Base-by-base conservation (phyloP, 1,140 invertebrate species). In the Mamestra configurata region DNA sequence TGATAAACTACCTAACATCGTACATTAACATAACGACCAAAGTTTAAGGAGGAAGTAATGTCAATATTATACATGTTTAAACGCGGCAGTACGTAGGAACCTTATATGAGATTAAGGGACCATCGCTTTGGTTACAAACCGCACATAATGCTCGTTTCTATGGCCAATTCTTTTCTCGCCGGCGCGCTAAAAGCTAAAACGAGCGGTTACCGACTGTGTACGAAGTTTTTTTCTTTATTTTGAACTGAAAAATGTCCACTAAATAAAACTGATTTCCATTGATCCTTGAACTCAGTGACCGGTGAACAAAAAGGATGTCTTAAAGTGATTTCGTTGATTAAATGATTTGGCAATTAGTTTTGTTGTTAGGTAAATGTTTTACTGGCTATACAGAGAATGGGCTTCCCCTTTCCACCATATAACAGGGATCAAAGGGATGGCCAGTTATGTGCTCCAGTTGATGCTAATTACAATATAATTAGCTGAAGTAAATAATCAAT, bases 31-130 rank as follows among this genome's bases (percentile, higher is more conserved):
- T 72, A 72, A 72, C 70, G 46, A 43, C 70, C 46, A 31, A 72
- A 72, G 35, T 72, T 72, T 55, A 70, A 31, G 75, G 61, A 70
- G 31, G 51, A 18, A 79, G 46, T 79, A 71, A 64, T 70, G 49
- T 55, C 73, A 70, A 46, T 80, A 64, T 79, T 51, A 73, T 79
- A 61, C 53, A 79, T 61, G 68, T 71, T 59, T 79, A 57, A 70
- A 20, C 35, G 46, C 22, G 1, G 5, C 11, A 46, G 24, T 61
- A 70, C 27, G 49, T 46, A 37, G 20, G 13, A 49, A 64, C 24
- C 43, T 66, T 40, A 68, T 31, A 40, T 43, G 35, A 61, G 59
- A 75, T 68, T 75, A 75, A 46, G 61, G n/a, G 37, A 72, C 43
- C 49, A 80, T 43, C 71, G 31, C 51, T 15, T 57, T n/a, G 37